Base-by-base conservation (phyloP, 2,888 invertebrate species). In the Clanis bilineata region DNA sequence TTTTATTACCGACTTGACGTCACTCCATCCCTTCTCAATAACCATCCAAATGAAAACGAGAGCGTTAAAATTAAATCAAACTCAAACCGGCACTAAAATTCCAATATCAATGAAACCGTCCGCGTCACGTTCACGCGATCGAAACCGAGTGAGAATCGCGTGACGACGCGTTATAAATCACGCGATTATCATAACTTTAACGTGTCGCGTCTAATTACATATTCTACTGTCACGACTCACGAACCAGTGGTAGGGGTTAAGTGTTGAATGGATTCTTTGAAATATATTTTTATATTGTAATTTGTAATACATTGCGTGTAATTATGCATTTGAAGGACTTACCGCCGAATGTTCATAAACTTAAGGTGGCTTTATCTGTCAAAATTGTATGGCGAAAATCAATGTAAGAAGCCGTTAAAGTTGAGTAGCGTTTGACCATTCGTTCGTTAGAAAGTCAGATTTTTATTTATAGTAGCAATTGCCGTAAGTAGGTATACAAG, bases 91-190 rank as follows among this genome's bases (percentile, higher is more conserved):
- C 51, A 32, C 51, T 15, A 22, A 22, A 22, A 44, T 44, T 23
- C 12, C 23, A 44, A 44, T 44, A 44, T 44, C 10, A 22, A 44
- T 10, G 23, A 22, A 44, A 22, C 22, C 4, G 21, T n/a, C n/a
- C n/a, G n/a, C n/a, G n/a, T 22, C 22, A 41, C 38, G 45, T 51
- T 51, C 51, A 47, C 47, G 32, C 32, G 4, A 51, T 6, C 21
- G 44, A 22, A 41, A 44, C 4, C 28, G 18, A 28, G 10, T 18
- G 18, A 18, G 18, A 15, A 55, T 59, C 57, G 56, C 39, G 58
- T 66, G 65, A 67, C 64, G 67, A 61, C 60, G 61, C 58, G 63
- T 59, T 18, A 51, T 51, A 51, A 51, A 51, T 51, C 51, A 28
- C 32, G 9, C 4, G 15, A 51, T 51, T 51, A 32, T 51, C 28